These are phyloP conservation scores for Nemapogon koenigi DNA, from an alignment of 2,888 invertebrate species.

Conservation along the genomic window DNA sequence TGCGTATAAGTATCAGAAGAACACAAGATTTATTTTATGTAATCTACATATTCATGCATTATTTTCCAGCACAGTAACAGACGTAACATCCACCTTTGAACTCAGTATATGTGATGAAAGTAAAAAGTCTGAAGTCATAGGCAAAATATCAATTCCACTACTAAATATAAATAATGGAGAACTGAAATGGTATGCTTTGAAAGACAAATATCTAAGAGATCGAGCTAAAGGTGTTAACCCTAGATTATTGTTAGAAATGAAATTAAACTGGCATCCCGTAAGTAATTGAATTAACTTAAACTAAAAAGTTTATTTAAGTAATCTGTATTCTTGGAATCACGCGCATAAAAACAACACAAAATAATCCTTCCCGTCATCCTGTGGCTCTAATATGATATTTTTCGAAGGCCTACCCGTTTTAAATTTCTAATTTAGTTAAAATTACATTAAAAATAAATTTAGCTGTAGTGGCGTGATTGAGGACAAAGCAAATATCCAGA, in stretches of 20 bases:
- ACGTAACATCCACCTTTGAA: constrained; percentile 91
- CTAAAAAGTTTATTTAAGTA: no score
- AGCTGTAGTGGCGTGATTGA: no score
- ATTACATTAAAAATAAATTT: no score
- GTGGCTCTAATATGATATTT: no score
- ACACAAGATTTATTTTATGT: no score
- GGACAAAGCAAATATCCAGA: no score
- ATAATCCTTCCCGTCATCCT: no score
- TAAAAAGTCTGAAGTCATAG: constrained; percentile 94
- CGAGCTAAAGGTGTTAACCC: constrained; percentile 88
- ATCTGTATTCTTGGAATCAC: no score
- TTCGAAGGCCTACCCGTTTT: no score
- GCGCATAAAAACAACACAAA: no score
- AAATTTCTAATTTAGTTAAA: no score
- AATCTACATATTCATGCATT: constrained; percentile 6
- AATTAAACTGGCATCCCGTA: constrained; percentile 87
- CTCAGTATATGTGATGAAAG: constrained; percentile 95
- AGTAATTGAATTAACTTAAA: constrained; percentile 29
- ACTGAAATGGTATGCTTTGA: constrained; percentile 93
- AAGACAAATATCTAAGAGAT: constrained; percentile 85
- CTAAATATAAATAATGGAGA: constrained; percentile 82
- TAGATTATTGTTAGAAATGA: constrained; percentile 86
- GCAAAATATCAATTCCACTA: constrained; percentile 87
- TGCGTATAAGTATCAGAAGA: no score
- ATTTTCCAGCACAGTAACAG: constrained; percentile 75